Evolutionary conservation across 2,888 invertebrate species (phyloP), one percentile per base, ranked within the genome.

Genomic region (Lycocerus yunnanus): DNA sequence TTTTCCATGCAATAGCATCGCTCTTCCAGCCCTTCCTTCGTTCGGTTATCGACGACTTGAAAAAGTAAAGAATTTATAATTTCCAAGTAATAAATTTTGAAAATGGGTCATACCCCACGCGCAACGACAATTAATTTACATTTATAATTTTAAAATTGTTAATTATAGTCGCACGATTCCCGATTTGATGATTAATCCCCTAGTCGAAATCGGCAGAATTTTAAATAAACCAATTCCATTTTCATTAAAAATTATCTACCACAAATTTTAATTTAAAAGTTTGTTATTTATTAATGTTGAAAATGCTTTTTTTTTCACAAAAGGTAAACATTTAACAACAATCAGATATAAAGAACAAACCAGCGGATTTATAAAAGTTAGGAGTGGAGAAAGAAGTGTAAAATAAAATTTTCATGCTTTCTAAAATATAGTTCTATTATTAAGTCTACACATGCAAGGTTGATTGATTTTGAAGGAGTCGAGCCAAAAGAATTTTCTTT

Each of bases 371-470:
- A 43, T 43, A 43, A 43, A n/a, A 43, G 43, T 43, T n/a, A n/a
- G 43, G 18, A 18, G 61, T 63, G 15, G 61, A 68, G 61, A 72
- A 68, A 24, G 43, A 69, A 43, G 73, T 69, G 69, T 69, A 58
- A 69, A 72, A 72, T 66, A 76, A 80, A 80, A 76, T 79, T 72
- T 78, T 75, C 83, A 84, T 83, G 83, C 83, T 76, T 79, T 79
- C 79, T 78, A 43, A 43, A 43, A 43, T 43, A 43, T 43, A 43
- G n/a, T 76, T 77, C 66, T 77, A 73, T 78, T 78, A 77, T 81
- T 80, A 82, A 80, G 78, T 76, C 70, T 80, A 78, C 78, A 58
- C 82, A 82, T 82, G 82, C 83, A 81, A 78, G 68, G 27, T 68
- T 75, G 72, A 61, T 66, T 65, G 71, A 66, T 66, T 15, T 66